Conservation (phyloP, 2,797 vertebrate genomes). For the Myoxocephalus aenaeus region DNA sequence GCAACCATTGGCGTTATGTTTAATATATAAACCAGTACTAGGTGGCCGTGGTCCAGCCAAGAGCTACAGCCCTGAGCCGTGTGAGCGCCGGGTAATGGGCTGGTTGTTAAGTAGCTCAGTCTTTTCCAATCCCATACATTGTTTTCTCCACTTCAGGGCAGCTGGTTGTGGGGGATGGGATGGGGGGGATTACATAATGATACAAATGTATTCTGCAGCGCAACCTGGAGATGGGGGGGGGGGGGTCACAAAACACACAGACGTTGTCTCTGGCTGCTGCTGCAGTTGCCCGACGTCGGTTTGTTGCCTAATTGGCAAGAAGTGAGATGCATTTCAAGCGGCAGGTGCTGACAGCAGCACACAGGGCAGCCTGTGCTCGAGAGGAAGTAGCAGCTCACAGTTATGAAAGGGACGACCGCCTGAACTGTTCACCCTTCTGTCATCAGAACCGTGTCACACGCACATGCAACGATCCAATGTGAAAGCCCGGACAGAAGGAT, state of each 20-base stretch:
- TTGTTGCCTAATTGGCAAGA: conserved; percentile 40
- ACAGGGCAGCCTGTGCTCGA: conserved; percentile 33
- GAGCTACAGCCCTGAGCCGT: not conserved
- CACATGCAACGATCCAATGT: conserved; percentile 1
- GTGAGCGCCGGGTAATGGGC: conserved; percentile 10
- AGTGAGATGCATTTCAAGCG: conserved; percentile 56
- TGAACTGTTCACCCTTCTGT: conserved; percentile 1
- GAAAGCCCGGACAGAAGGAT: not conserved
- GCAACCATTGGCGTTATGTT: not conserved
- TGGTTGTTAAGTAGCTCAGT: conserved; percentile 40
- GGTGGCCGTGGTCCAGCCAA: not conserved
- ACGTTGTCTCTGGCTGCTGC: conserved; percentile 11
- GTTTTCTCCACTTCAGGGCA: conserved; percentile 36
- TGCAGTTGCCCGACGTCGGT: conserved; percentile 26
- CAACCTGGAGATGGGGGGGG: conserved; percentile 4
- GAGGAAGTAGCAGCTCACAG: conserved; percentile 24
- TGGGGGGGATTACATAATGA: conserved; percentile 67
- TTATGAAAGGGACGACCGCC: conserved; percentile 13
- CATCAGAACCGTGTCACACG: conserved; percentile 24
- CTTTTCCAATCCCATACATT: conserved; percentile 35
- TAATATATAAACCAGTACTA: too few relatives aligned
- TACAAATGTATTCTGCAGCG: conserved; percentile 16
- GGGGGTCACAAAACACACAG: conserved; percentile 20
- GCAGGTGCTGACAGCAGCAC: conserved; percentile 53
- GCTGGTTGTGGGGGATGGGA: conserved; percentile 56